Base-by-base conservation (phyloP, 2,113 vertebrate genomes). In the Ornithorhynchus anatinus region DNA sequence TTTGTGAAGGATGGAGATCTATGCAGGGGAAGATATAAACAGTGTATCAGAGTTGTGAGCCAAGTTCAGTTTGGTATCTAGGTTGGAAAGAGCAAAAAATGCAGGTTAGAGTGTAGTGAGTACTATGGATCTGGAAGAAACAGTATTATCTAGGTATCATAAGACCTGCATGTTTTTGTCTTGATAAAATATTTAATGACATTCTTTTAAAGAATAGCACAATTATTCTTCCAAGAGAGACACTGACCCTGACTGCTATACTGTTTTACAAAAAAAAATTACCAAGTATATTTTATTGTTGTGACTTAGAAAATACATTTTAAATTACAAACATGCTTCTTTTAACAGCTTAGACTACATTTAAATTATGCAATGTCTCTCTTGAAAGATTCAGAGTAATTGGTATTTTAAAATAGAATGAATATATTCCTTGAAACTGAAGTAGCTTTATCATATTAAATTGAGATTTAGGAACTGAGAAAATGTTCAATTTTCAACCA, bases 281-380 rank as follows among this genome's bases (percentile, higher is more conserved):
- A 5, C 6, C 22, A 4, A 54, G 2, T 54, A 19, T 58, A 66
- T 75, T 84, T 64, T 68, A 22, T 54, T 84, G 12, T 3, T 52
- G 7, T 70, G 20, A 61, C 60, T 23, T 23, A 70, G 56, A 69
- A 81, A 52, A 51, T 58, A 35, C 22, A 36, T 32, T 72, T n/a
- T 67, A 81, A 80, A 68, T 43, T 75, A n/a, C 19, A 53, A 4
- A 57, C 44, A 37, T 48, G 14, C n/a, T 38, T 81, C 31, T 75
- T 73, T 59, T 48, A 69, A 27, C 8, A 6, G 69, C 43, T 10
- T 43, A 60, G 16, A 38, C 45, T 64, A 48, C 9, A 56, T 78
- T 73, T 80, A 36, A 82, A 72, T 72, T 35, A 72, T 68, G 50
- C 23, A 67, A 9, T 48, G n/a, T 50, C 7, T 57, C 52, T 81